Evolutionary conservation across 2,888 invertebrate species (phyloP).

Genomic region (Brenthis hecate): DNA sequence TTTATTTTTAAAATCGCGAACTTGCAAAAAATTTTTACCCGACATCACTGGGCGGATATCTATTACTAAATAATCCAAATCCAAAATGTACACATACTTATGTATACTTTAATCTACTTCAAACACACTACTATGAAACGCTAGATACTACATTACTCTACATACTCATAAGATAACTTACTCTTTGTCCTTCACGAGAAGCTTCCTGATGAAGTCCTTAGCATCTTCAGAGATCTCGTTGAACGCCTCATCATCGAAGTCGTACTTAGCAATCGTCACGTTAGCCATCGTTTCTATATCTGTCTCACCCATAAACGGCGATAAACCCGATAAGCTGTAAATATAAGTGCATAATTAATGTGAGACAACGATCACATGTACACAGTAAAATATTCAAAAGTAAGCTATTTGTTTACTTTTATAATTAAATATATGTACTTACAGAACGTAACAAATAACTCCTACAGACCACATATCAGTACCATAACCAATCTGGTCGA

Average conservation of each 20-base stretch:
- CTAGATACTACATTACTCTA: not conserved
- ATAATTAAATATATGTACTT: conserved; percentile 77
- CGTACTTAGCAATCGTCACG: conserved; percentile 97
- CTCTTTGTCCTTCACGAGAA: conserved; percentile 96
- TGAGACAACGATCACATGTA: not conserved
- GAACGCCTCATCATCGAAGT: conserved; percentile 98
- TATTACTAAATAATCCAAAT: conserved; percentile 9
- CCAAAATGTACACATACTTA: conserved; percentile 19
- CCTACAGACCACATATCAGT: conserved; percentile 99
- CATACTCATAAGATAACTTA: conserved; percentile 77
- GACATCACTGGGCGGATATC: conserved; percentile 16
- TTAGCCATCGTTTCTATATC: conserved; percentile 99
- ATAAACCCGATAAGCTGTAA: conserved; percentile 93
- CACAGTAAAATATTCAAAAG: not conserved
- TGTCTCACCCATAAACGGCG: conserved; percentile 99
- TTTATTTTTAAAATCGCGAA: conserved; percentile 2
- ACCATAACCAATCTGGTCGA: conserved; percentile 96
- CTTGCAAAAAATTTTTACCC: conserved; percentile 16
- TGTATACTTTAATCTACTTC: conserved; percentile 8
- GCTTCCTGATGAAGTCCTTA: conserved; percentile 96
- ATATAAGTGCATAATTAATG: conserved; percentile 6
- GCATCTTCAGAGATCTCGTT: conserved; percentile 96
- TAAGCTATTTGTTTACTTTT: not conserved
- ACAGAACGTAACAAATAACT: conserved; percentile 99
- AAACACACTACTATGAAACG: conserved; percentile 6